These are phyloP conservation scores for Eulacestoma nigropectus DNA, from an alignment of 2,113 vertebrate genomes.

Conservation along the genomic window DNA sequence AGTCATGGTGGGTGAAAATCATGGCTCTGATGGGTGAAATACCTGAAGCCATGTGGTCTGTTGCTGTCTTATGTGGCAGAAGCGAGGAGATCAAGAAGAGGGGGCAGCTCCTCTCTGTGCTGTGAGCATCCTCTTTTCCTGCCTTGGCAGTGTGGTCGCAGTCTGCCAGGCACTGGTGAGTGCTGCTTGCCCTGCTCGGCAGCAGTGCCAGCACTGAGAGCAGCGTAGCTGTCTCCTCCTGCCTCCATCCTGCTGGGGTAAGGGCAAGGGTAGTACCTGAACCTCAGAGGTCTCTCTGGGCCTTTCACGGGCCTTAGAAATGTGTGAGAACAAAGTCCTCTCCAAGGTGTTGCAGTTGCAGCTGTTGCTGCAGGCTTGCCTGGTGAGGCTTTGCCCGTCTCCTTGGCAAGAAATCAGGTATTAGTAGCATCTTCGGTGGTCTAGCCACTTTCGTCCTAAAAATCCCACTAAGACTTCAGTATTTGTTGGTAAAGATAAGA, in stretches of 20 bases:
- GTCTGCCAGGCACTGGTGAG: not conserved
- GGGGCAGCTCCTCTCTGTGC: not conserved
- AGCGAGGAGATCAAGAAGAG: not conserved
- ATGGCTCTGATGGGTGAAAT: not conserved
- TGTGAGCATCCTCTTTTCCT: not conserved
- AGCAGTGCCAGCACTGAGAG: not conserved
- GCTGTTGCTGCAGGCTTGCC: not conserved
- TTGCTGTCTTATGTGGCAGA: not conserved
- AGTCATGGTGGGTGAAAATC: not conserved
- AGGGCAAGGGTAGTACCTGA: not conserved
- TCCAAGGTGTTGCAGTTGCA: not conserved
- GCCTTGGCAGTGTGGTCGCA: not conserved
- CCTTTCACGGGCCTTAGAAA: not conserved
- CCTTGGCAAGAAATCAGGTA: not conserved
- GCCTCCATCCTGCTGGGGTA: not conserved
- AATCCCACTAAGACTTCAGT: not conserved
- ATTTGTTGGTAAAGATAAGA: not conserved
- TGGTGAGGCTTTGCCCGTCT: not conserved
- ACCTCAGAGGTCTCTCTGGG: not conserved
- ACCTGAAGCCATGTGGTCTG: not conserved
- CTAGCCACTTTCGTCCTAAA: not conserved
- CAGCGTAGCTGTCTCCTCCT: rapidly evolving
- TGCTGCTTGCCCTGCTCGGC: not conserved
- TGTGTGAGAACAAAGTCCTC: not conserved
- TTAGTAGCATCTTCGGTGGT: not conserved